Conservation (phyloP, 2,888 invertebrate species). For the Drosophila nr. fundita region DNA sequence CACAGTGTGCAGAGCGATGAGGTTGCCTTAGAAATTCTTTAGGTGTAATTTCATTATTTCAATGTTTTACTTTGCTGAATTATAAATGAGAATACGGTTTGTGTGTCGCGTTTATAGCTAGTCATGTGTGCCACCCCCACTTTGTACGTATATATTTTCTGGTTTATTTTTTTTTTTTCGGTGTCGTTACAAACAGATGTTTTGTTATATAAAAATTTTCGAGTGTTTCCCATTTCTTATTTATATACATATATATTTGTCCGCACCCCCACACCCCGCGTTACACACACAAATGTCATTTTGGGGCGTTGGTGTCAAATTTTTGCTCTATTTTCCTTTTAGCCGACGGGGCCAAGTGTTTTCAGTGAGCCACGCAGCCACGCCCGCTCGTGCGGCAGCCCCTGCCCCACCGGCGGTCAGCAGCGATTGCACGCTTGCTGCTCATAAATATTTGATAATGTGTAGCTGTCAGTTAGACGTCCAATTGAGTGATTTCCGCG, state of each 20-base stretch:
- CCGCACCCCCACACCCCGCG: too few relatives aligned
- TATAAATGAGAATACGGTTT: slow-evolving; percentile 68
- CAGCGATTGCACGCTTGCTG: slow-evolving; percentile 32
- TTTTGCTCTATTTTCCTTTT: slow-evolving; percentile 27
- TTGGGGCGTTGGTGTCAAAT: slow-evolving; percentile 73
- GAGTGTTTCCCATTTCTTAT: slow-evolving; percentile 12
- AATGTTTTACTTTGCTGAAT: slow-evolving; percentile 79
- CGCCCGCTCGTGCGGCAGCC: slow-evolving; percentile 18
- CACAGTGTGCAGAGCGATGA: slow-evolving; percentile 8
- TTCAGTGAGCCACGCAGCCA: slow-evolving; percentile 60
- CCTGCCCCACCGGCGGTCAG: slow-evolving; percentile 31
- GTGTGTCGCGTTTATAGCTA: slow-evolving; percentile 60
- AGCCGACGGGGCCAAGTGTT: slow-evolving; percentile 58
- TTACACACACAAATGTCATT: slow-evolving; percentile 41
- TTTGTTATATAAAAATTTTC: slow-evolving; percentile 52
- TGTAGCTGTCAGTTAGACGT: slow-evolving; percentile 75
- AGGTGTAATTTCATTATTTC: slow-evolving; percentile 78
- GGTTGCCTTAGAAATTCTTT: slow-evolving; percentile 63
- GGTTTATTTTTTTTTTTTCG: slow-evolving; percentile 10
- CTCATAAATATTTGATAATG: slow-evolving; percentile 76
- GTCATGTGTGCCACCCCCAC: slow-evolving; percentile 55
- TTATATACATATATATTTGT: neutral
- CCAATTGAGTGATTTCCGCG: slow-evolving; percentile 73
- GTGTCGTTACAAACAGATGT: slow-evolving; percentile 58
- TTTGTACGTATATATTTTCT: neutral